A percentile compares a stretch with the other conserved stretches of the same genome.
Evolutionary conservation across 2,797 vertebrate species (phyloP).

Genomic region (Enteromius argenteus): DNA sequence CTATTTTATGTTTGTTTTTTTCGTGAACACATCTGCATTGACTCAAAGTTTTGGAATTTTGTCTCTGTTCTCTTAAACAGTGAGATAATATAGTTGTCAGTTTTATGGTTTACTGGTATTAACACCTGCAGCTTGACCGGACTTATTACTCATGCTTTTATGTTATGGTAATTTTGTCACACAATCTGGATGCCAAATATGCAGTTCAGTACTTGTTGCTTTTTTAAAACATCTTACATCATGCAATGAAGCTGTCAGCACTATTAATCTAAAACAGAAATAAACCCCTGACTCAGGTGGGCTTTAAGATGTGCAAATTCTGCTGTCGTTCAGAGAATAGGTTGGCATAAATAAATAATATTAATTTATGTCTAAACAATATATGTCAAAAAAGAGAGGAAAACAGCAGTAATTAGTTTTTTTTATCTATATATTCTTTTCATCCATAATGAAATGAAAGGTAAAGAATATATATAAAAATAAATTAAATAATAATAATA

Average conservation of each 20-base stretch:
- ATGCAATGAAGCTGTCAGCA: slow-evolving; percentile 74
- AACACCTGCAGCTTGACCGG: slow-evolving; percentile 60
- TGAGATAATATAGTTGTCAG: slow-evolving; percentile 61
- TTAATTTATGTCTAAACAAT: neutral
- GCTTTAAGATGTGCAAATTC: slow-evolving; percentile 62
- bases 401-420: neutral
- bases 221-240: slow-evolving; percentile 71
- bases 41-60: slow-evolving; percentile 2
- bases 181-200: slow-evolving; percentile 61
- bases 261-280: slow-evolving; percentile 70
- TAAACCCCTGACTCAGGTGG: slow-evolving; percentile 60
- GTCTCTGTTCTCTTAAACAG: neutral
- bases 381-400: neutral
- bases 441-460: neutral
- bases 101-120: slow-evolving; percentile 65
- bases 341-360: neutral
- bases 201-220: slow-evolving; percentile 58
- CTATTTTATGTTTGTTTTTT: neutral
- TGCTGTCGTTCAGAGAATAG: slow-evolving; percentile 50
- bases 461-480: no score
- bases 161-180: slow-evolving; percentile 69
- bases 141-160: slow-evolving; percentile 72
- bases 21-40: neutral
- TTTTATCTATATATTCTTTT: neutral
- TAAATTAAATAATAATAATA: no score